These are phyloP conservation scores for Corythoichthys haematopterus DNA, from an alignment of 2,113 vertebrate genomes.

Conservation along the genomic window DNA sequence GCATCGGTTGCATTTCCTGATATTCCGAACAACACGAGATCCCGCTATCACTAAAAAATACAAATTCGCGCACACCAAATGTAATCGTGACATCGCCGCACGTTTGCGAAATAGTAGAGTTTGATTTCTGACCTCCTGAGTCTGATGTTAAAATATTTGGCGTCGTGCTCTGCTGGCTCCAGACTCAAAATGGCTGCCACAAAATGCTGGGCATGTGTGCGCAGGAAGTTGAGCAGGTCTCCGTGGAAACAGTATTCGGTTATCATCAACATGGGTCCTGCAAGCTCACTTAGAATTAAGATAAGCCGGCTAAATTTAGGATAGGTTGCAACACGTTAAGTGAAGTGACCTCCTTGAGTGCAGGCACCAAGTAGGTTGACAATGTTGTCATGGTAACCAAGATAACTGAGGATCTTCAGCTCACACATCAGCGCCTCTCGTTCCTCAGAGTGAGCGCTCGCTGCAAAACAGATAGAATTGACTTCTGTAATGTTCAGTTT, in stretches of 20 bases:
- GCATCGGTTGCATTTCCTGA: constrained; percentile 79
- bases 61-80: background rate
- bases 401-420: constrained; percentile 94
- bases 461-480: constrained; percentile 55
- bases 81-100: fast-evolving
- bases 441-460: constrained; percentile 85
- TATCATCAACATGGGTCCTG: constrained; percentile 93
- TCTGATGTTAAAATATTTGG: constrained; percentile 66
- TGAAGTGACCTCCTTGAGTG: constrained; percentile 80
- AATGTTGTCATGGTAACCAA: constrained; percentile 91
- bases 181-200: constrained; percentile 70
- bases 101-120: fast-evolving
- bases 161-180: constrained; percentile 53
- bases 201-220: constrained; percentile 76
- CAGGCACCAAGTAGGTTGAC: constrained; percentile 96
- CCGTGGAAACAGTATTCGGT: constrained; percentile 94
- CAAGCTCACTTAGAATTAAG: too few relatives aligned
- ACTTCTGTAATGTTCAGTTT: background rate
- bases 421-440: constrained; percentile 95
- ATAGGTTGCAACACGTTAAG: too few relatives aligned
- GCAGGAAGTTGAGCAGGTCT: constrained; percentile 90
- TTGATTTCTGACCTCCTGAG: constrained; percentile 40
- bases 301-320: too few relatives aligned
- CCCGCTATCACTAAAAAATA: constrained; percentile 76
- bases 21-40: constrained; percentile 79